Conservation (phyloP, 1,140 invertebrate genomes). For the Drosophila sechellia region DNA sequence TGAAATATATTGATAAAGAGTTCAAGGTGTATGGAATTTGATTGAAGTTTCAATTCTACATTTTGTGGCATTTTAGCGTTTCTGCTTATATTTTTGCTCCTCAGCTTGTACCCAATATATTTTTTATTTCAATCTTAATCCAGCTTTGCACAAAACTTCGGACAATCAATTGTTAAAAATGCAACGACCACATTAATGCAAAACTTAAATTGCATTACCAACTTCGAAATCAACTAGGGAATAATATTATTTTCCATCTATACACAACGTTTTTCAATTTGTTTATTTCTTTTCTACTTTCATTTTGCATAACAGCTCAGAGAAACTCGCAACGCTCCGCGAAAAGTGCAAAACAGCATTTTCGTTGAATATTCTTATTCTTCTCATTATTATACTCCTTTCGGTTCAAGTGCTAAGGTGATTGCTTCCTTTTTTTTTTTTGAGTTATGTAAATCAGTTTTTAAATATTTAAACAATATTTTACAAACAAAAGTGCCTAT, state of each 20-base stretch:
- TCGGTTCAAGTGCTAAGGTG: conserved; percentile 17
- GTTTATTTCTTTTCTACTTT: neutral
- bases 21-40: too few species aligned
- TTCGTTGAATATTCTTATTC: neutral
- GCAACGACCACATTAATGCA: neutral
- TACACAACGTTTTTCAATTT: conserved; percentile 18
- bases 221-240: neutral
- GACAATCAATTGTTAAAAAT: neutral
- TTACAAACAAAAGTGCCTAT: too few species aligned
- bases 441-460: neutral
- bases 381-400: conserved; percentile 1
- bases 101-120: neutral
- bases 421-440: neutral
- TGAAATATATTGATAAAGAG: neutral
- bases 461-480: too few species aligned
- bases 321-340: conserved; percentile 46
- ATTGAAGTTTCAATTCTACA: too few species aligned
- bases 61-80: too few species aligned
- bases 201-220: conserved; percentile 16
- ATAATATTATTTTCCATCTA: too few species aligned
- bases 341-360: conserved; percentile 11
- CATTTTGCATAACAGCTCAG: neutral
- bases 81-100: neutral
- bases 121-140: neutral
- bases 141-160: neutral